These are phyloP conservation scores for Ariolimax columbianus DNA, from an alignment of 2,888 invertebrate genomes.

Conservation along the genomic window DNA sequence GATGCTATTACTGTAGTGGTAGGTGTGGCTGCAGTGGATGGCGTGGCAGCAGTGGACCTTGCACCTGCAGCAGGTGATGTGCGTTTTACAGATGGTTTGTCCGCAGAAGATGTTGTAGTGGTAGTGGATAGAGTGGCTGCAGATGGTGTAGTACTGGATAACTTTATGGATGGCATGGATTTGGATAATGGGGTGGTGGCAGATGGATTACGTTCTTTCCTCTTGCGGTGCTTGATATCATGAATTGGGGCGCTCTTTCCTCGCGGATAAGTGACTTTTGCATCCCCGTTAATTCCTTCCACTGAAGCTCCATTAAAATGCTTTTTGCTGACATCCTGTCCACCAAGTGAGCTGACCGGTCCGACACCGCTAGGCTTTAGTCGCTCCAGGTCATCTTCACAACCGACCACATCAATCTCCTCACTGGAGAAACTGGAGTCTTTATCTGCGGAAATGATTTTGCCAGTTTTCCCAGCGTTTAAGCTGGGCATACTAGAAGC, in stretches of 20 bases:
- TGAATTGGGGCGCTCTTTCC: neutral
- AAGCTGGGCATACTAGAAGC: neutral
- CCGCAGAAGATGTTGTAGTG: no score
- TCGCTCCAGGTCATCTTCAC: constrained; percentile 32
- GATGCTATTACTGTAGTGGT: no score
- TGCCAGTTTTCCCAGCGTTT: neutral
- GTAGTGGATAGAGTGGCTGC: no score
- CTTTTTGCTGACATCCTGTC: neutral
- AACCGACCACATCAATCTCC: constrained; percentile 50
- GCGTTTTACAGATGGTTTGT: no score
- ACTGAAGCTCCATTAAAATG: neutral
- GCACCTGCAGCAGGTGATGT: no score
- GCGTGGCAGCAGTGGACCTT: no score
- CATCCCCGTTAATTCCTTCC: constrained; percentile 2
- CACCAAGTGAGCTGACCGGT: neutral
- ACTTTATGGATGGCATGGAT: neutral
- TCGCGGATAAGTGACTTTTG: neutral
- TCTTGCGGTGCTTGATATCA: constrained; percentile 28
- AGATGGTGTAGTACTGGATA: neutral
- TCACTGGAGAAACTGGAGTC: constrained; percentile 42
- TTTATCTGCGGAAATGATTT: neutral
- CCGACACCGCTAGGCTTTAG: constrained; percentile 16
- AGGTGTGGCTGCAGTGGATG: no score
- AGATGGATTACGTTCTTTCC: neutral
- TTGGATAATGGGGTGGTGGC: neutral